Conservation (phyloP, 2,113 vertebrate species). For the Theropithecus gelada region DNA sequence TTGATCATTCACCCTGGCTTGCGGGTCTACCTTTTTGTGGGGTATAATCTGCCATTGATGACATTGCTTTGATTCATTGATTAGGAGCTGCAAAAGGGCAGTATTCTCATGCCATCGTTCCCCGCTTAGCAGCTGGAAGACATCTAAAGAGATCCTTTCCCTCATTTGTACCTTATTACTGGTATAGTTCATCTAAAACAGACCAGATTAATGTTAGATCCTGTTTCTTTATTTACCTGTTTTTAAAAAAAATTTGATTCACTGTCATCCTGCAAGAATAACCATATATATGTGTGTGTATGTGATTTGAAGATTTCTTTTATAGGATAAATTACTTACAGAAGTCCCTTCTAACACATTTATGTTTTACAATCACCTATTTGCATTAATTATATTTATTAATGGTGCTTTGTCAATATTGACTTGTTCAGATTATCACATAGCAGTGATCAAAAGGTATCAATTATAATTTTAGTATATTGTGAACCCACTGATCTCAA, state of each 20-base stretch:
- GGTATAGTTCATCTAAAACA: neutral
- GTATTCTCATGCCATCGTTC: accelerated
- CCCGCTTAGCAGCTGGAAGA: neutral
- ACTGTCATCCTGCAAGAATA: neutral
- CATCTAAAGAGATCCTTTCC: too few relatives aligned
- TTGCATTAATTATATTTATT: neutral
- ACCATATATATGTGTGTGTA: neutral
- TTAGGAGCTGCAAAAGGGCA: too few relatives aligned
- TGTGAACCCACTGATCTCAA: accelerated
- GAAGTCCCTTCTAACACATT: neutral
- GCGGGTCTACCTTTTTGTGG: neutral
- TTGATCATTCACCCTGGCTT: neutral
- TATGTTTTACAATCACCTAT: neutral
- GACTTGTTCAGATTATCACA: neutral
- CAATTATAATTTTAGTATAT: neutral
- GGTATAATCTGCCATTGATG: neutral
- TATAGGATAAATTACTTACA: neutral
- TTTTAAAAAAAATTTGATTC: neutral
- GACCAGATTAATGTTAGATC: neutral
- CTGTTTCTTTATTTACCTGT: neutral
- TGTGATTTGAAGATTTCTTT: neutral
- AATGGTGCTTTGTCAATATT: neutral
- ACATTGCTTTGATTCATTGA: neutral
- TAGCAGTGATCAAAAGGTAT: neutral
- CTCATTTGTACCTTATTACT: neutral